Evolutionary conservation across 2,113 vertebrate genomes (phyloP).

Genomic region (Fregetta grallaria): DNA sequence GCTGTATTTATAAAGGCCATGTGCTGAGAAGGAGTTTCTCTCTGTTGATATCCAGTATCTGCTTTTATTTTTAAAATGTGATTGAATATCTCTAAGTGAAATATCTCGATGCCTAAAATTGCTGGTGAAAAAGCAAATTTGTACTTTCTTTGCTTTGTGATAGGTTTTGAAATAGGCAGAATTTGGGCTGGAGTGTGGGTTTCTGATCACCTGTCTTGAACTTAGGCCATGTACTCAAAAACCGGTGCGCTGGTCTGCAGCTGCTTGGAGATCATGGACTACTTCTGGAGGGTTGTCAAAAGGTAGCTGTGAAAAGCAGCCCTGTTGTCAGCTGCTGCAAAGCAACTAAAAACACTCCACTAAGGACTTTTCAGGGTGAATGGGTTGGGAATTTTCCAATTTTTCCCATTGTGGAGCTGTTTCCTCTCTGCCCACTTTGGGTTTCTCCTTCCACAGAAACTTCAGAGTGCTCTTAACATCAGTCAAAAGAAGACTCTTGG

Average conservation of each 20-base stretch:
- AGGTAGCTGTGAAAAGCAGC: neutral
- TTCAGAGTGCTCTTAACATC: neutral
- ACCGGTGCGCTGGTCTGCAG: neutral
- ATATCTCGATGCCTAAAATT: neutral
- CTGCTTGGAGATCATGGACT: neutral
- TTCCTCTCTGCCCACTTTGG: rapidly evolving
- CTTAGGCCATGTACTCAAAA: neutral
- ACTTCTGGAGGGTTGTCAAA: neutral
- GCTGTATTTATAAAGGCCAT: neutral
- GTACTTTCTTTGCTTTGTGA: neutral
- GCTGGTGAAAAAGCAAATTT: neutral
- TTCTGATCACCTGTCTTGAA: neutral
- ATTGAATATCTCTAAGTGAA: neutral
- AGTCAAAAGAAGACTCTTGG: neutral
- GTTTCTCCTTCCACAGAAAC: neutral
- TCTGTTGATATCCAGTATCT: neutral
- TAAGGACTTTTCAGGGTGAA: neutral
- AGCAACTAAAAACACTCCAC: neutral
- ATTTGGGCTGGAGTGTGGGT: neutral
- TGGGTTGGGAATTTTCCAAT: neutral
- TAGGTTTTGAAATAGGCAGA: neutral
- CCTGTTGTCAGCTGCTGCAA: neutral
- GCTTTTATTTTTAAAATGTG: neutral
- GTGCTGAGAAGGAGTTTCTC: neutral
- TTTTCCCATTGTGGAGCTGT: neutral